Conservation (phyloP, 2,797 vertebrate species). For the Cetoscarus ocellatus region DNA sequence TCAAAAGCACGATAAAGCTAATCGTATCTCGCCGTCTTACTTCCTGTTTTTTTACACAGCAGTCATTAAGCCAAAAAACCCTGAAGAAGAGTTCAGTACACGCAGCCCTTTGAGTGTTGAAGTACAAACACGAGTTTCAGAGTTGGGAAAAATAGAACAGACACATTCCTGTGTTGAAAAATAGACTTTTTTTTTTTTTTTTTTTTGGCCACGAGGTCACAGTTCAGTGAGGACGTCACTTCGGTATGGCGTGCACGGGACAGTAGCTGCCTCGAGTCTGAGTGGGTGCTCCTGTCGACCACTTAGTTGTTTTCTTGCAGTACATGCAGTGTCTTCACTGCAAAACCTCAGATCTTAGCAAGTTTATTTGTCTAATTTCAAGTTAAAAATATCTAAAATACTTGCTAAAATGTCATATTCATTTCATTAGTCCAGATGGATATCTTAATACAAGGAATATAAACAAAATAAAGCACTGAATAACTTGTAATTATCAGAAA, state of each 20-base stretch:
- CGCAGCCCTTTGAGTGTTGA: constrained; percentile 80
- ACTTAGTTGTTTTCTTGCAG: constrained; percentile 8
- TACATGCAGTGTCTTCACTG: constrained; percentile 39
- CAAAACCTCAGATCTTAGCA: no score
- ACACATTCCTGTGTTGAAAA: constrained; percentile 79
- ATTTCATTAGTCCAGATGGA: no score
- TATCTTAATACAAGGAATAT: no score
- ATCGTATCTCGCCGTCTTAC: constrained; percentile 39
- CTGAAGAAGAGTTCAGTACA: constrained; percentile 73
- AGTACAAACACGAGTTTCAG: constrained; percentile 65
- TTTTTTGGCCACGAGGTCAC: constrained; percentile 68
- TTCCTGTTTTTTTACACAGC: constrained; percentile 58
- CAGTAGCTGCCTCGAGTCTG: constrained; percentile 64
- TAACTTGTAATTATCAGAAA: no score
- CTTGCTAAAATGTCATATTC: no score
- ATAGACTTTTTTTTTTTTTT: constrained; percentile 66
- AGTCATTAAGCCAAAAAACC: constrained; percentile 71
- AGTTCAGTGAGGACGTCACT: constrained; percentile 50
- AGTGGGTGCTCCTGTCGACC: constrained; percentile 50
- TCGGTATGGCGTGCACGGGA: constrained; percentile 41
- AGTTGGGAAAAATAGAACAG: constrained; percentile 78
- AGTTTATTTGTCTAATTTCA: no score
- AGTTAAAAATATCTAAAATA: no score
- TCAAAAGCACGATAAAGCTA: constrained; percentile 74
- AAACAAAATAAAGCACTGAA: no score